Percentiles rank a stretch among this genome's conserved stretches.
Conservation (phyloP, 2,797 vertebrate genomes). For the Syngnathus rostellatus region DNA sequence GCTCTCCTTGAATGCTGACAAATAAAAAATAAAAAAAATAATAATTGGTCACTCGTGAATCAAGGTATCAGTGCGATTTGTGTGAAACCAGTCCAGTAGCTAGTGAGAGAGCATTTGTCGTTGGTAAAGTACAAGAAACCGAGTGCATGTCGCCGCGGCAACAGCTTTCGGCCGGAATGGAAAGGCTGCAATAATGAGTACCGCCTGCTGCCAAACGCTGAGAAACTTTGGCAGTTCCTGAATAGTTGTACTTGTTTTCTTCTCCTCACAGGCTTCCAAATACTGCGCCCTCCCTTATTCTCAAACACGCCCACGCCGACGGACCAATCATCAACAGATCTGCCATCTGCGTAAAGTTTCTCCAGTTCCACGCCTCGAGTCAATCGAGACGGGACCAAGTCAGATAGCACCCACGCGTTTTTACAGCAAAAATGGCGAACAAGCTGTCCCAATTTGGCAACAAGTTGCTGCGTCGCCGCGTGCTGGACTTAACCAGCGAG, state of each 20-base stretch:
- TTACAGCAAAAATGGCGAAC: slow-evolving; percentile 53
- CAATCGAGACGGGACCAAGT: slow-evolving; percentile 26
- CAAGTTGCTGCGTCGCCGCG: slow-evolving; percentile 78
- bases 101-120: neutral
- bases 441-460: slow-evolving; percentile 67
- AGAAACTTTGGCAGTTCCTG: slow-evolving; percentile 21
- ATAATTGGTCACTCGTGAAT: neutral
- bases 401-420: slow-evolving; percentile 29
- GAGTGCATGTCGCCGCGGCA: neutral
- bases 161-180: slow-evolving; percentile 1
- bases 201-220: slow-evolving; percentile 10
- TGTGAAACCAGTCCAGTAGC: neutral
- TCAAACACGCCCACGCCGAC: slow-evolving; percentile 8
- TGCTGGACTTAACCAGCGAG: slow-evolving; percentile 63
- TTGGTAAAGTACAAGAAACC: neutral
- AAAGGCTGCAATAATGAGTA: slow-evolving; percentile 18
- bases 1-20: too few relatives aligned
- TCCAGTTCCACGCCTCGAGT: slow-evolving; percentile 18
- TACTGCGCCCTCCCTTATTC: slow-evolving; percentile 13
- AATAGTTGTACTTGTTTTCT: slow-evolving; percentile 27
- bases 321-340: slow-evolving; percentile 15
- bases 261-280: slow-evolving; percentile 41
- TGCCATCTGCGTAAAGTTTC: slow-evolving; percentile 15
- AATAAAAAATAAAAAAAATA: neutral
- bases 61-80: neutral